Evolutionary conservation across 1,140 invertebrate species (phyloP).

Genomic region (Neoseiulus cucumeris): DNA sequence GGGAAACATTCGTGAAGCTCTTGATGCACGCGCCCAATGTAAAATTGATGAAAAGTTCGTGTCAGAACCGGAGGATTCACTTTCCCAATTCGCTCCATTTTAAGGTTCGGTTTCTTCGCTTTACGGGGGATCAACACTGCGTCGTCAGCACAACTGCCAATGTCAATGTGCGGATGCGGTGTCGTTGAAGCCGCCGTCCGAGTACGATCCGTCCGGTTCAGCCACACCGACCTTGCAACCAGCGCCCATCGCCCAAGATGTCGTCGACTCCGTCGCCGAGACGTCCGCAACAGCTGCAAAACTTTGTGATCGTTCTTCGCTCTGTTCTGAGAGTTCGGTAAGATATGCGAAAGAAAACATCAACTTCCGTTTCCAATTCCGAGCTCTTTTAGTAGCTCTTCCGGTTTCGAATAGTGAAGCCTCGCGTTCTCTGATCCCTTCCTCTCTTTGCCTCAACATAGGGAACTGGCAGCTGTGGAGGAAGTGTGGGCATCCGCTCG

Average conservation of each 20-base stretch:
- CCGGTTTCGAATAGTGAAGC: not conserved
- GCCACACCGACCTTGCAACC: not conserved
- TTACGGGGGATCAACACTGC: not conserved
- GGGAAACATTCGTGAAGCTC: not conserved
- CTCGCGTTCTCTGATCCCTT: not conserved
- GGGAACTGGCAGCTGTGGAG: not conserved
- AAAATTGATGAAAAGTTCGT: not conserved
- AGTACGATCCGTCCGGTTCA: not conserved
- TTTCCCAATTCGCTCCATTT: no score
- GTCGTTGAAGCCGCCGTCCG: not conserved
- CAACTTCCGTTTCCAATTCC: no score
- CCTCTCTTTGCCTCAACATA: not conserved
- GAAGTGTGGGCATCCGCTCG: not conserved
- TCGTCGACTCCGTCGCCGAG: not conserved
- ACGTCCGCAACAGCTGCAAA: not conserved
- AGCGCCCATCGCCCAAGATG: not conserved
- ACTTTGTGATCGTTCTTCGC: not conserved
- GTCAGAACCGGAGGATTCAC: no score
- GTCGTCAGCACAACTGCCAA: not conserved
- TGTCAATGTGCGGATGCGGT: not conserved
- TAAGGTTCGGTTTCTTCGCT: no score
- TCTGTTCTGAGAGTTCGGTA: constrained; percentile 6
- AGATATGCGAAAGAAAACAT: not conserved
- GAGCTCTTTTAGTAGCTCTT: not conserved
- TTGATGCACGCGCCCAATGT: not conserved